Conservation (phyloP, 2,113 vertebrate species). For the Anolis carolinensis region DNA sequence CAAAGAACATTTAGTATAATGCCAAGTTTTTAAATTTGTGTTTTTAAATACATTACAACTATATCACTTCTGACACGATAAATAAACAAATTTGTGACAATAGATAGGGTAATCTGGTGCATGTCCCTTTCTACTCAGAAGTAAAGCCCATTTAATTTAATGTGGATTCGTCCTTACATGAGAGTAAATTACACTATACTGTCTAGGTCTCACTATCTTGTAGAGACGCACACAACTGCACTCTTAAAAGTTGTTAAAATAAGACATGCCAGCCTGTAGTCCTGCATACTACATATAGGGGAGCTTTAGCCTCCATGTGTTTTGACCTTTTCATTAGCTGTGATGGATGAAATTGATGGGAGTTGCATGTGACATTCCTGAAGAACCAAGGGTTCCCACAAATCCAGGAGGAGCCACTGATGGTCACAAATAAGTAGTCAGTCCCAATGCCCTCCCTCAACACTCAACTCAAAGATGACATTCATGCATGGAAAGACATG, state of each 20-base stretch:
- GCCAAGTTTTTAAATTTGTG: too few relatives aligned
- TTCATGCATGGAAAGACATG: neutral
- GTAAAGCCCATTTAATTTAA: neutral
- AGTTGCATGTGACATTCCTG: neutral
- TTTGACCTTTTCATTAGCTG: neutral
- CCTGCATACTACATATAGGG: too few relatives aligned
- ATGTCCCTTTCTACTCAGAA: neutral
- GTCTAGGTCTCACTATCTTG: too few relatives aligned
- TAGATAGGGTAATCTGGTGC: neutral
- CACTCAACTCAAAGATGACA: neutral
- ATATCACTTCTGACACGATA: too few relatives aligned
- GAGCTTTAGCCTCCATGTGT: too few relatives aligned
- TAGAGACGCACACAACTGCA: too few relatives aligned
- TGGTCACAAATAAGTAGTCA: too few relatives aligned
- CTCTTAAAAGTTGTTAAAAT: too few relatives aligned
- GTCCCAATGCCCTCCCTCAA: too few relatives aligned
- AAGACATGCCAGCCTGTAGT: too few relatives aligned
- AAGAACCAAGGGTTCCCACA: neutral
- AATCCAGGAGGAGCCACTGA: neutral
- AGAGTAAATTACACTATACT: neutral
- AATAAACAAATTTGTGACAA: constrained; percentile 38
- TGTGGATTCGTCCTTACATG: neutral
- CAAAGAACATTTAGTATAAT: too few relatives aligned
- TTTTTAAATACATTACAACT: too few relatives aligned
- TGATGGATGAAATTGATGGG: neutral